Evolutionary conservation across 2,797 vertebrate genomes (phyloP), one percentile per base, ranked within the genome.

Genomic region (Xenentodon cancila): DNA sequence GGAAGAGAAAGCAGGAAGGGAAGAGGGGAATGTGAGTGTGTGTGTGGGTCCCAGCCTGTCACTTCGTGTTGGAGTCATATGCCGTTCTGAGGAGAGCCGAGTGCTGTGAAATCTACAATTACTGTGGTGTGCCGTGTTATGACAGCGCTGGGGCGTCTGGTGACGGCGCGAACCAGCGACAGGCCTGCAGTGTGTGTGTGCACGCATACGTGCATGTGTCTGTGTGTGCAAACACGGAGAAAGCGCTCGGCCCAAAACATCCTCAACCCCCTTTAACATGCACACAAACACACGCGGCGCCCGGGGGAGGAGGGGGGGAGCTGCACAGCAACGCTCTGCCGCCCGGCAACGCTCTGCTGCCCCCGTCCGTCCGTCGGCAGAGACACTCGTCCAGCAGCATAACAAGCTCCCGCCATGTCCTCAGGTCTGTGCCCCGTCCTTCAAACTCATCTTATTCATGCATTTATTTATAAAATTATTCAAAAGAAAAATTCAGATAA

Each of bases 71-170:
- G 65, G 67, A 79, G 55, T 90, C 88, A 89, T 81, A 81, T 9
- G 72, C 62, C 32, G 45, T 50, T 71, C 55, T 76, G 63, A 59
- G 70, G 75, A 78, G 78, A 63, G 47, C 69, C 47, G 71, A 86
- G 79, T 89, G 84, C 90, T 90, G 90, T 91, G 89, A 91, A 91
- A 89, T 89, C 88, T 89, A 92, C 90, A 87, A 91, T 92, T 93
- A 92, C 88, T 80, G 86, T 82, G 85, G 87, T 86, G 88, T 82
- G 77, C 84, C 53, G 85, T 91, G 88, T 92, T 92, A 91, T 93
- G 92, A 92, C 91, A 93, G 88, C 73, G 37, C 76, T 45, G 63
- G 66, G 79, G 88, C 86, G 79, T 88, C 81, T 81, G 76, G 82
- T 91, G 88, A 92, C 88, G 89, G 80, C 82, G 73, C 74, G 68